Base-by-base conservation (phyloP, 2,888 invertebrate genomes). In the Chloroclystis v-ata region DNA sequence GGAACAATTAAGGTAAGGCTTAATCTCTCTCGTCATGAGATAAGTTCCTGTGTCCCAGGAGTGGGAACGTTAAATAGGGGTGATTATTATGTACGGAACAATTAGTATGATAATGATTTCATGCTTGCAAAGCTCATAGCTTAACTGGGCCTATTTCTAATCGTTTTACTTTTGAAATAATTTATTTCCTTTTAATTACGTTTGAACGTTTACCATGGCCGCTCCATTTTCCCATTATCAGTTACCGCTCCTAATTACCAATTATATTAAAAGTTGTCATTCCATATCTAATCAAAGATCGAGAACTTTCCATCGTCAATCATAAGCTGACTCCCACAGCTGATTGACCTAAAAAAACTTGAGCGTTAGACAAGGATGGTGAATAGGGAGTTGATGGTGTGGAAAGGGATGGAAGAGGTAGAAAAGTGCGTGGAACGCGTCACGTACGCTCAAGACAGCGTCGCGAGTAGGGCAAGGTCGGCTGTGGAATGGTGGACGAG, bases 401-500 rank as follows among this genome's bases (percentile, higher is more conserved):
- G 57, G 69, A 73, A 57, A 59, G 68, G 57, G 69, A 69, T 63
- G 47, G 57, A 49, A 42, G 37, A 48, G 63, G 53, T 55, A 57
- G 67, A 65, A 68, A 68, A 66, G 42, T 53, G 63, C 77, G 77
- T 69, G 74, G 49, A 63, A 52, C 55, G 62, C 63, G 75, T 76
- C 82, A 82, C 82, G 82, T 81, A 82, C 70, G 65, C 78, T 49
- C 56, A 57, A 55, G 54, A 60, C 64, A 64, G 53, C 58, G 52
- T 41, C 53, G 49, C 41, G 65, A 68, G 69, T 76, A 59, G 78
- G 73, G 63, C 78, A 82, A 79, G 77, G 80, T 65, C 78, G 63
- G 28, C 44, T 30, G 49, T 52, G 59, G 57, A 56, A 61, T 43
- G 52, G 40, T 52, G 39, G 43, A 53, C 53, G 55, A 43, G 45